Percentiles rank a stretch among this genome's conserved stretches.
These are phyloP conservation scores for Litoditis marina DNA, from an alignment of 2,888 invertebrate genomes.

Conservation along the genomic window DNA sequence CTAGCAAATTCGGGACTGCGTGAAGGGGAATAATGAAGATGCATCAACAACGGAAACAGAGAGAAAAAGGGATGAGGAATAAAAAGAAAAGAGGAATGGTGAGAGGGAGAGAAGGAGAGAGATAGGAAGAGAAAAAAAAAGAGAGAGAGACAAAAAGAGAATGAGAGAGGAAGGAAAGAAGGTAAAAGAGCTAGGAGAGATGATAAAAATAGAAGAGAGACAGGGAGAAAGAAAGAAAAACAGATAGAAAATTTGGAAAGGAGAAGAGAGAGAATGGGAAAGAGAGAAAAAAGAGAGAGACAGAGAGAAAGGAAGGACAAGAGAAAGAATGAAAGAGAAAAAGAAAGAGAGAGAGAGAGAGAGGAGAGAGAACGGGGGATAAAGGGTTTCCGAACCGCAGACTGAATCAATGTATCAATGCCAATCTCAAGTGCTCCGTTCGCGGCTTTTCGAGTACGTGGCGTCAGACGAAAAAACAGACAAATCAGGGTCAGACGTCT, in stretches of 20 bases:
- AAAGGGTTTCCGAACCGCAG: too few species aligned
- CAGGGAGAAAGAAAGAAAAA: too few species aligned
- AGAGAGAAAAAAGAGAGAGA: too few species aligned
- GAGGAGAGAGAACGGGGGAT: too few species aligned
- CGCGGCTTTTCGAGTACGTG: background rate
- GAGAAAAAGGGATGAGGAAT: background rate
- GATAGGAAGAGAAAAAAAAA: background rate
- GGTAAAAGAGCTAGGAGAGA: too few species aligned
- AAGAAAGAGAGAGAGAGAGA: background rate
- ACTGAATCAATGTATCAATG: too few species aligned
- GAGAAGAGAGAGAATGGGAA: too few species aligned
- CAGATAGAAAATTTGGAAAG: too few species aligned
- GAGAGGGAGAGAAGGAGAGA: background rate
- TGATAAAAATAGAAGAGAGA: too few species aligned
- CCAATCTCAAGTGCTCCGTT: background rate
- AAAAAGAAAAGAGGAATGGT: background rate
- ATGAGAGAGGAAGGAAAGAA: too few species aligned
- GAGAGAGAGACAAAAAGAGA: conserved; percentile 1
- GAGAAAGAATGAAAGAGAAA: background rate
- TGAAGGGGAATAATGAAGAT: background rate
- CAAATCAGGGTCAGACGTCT: too few species aligned
- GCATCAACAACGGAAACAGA: background rate
- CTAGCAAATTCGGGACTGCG: background rate
- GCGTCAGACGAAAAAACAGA: background rate
- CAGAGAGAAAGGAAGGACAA: background rate